Base-by-base conservation (phyloP, 1,140 invertebrate species). In the Micrasema minimum region DNA sequence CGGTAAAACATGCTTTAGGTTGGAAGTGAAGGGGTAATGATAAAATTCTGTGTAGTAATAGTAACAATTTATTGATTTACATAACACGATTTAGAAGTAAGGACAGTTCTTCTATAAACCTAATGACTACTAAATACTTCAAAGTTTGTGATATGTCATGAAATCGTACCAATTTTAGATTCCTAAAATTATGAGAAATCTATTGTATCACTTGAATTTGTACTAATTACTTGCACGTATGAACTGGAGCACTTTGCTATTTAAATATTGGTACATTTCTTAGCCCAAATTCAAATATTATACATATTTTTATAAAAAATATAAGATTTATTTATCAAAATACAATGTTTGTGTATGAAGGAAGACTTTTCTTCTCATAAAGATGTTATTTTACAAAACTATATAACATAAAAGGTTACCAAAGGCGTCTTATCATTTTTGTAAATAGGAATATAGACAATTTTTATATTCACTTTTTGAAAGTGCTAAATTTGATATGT, bases 61-160 rank as follows among this genome's bases (percentile, higher is more conserved):
- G 67, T 61, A 69, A 69, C 67, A 69, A 45, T 69, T 69, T 69
- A 69, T 69, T 69, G 43, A 41, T 69, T 59, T 23, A 23, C 53
- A 41, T 51, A 53, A 69, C 66, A 69, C 31, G 53, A 64, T 61
- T 43, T 61, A 35, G 16, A 14, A 59, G 37, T 61, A 11, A 20
- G 37, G 37, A 61, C 57, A 61, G 35, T 43, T 61, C 20, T 26
- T 61, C 22, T 2, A 18, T 61, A 22, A 61, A 55, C n/a, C 22
- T 55, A 31, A 38, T 7, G 14, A 22, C 35, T 20, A 20, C 37
- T 14, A 14, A 4, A 38, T n/a, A 18, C 18, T 38, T 38, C 37
- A 14, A 26, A 38, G 18, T 0, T n/a, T 12, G 31, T 0, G 16
- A 59, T 35, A 64, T 64, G 59, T 26, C 43, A 48, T 46, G 43